Conservation (phyloP, 2,113 vertebrate genomes). For the Actenoides hombroni region DNA sequence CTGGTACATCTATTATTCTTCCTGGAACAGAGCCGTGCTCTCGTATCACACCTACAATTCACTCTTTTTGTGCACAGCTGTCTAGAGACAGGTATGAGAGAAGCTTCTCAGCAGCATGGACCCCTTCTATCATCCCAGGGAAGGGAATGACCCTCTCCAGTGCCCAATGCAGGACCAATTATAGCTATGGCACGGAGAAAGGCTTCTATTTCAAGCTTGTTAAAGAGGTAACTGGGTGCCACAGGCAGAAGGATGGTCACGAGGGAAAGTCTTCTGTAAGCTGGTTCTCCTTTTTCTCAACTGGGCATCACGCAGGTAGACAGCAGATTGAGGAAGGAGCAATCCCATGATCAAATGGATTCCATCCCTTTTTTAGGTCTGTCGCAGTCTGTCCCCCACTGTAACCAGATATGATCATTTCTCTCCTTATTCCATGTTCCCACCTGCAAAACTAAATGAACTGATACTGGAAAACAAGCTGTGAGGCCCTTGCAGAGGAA, state of each 20-base stretch:
- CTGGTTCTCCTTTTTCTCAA: not conserved
- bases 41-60: not conserved
- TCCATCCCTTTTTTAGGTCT: not conserved
- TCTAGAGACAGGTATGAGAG: not conserved
- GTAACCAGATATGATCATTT: not conserved
- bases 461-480: not conserved
- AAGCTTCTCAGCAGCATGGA: not conserved
- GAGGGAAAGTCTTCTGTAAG: not conserved
- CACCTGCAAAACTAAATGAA: not conserved
- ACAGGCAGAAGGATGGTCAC: not conserved
- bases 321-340: not conserved
- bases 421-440: not conserved
- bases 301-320: not conserved
- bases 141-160: not conserved
- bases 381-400: not conserved
- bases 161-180: not conserved
- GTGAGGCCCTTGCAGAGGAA: not conserved
- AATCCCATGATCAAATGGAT: not conserved
- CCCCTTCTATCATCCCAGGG: not conserved
- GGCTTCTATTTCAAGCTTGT: not conserved
- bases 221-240: not conserved
- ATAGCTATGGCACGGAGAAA: not conserved
- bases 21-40: not conserved
- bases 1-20: slow-evolving; percentile 25
- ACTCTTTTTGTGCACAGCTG: not conserved